Evolutionary conservation across 2,797 vertebrate species (phyloP).

Genomic region (Gorsachius magnificus): DNA sequence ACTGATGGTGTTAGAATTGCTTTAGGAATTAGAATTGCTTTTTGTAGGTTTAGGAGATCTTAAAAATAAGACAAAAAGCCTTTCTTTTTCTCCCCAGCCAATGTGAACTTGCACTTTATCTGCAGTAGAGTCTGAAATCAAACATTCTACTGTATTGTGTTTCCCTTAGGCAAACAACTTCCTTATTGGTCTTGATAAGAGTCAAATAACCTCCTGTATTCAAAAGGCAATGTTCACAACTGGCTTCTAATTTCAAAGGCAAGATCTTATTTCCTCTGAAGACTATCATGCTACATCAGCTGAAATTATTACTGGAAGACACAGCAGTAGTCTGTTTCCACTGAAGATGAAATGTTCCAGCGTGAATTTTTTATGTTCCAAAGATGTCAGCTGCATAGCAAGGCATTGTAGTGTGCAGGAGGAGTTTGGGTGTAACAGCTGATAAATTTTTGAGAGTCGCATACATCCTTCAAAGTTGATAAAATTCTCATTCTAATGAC

Average conservation of each 20-base stretch:
- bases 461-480: neutral
- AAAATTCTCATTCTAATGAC: neutral
- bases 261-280: neutral
- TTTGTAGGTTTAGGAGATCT: neutral
- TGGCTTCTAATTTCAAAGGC: conserved; percentile 14
- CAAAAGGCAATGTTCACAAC: neutral
- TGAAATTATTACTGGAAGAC: conserved; percentile 1
- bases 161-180: conserved; percentile 5
- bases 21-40: neutral
- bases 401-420: neutral
- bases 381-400: neutral
- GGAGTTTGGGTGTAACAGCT: neutral
- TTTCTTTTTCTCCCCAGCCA: neutral
- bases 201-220: conserved; percentile 2
- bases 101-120: neutral
- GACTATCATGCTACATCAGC: neutral
- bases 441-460: conserved; percentile 9
- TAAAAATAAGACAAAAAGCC: neutral
- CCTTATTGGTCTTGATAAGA: conserved; percentile 13
- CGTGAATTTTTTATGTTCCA: neutral
- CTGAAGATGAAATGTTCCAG: neutral
- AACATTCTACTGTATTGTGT: neutral
- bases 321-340: neutral
- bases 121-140: neutral
- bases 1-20: neutral